Evolutionary conservation across 2,113 vertebrate species (phyloP).

Genomic region (Microtus montanus): DNA sequence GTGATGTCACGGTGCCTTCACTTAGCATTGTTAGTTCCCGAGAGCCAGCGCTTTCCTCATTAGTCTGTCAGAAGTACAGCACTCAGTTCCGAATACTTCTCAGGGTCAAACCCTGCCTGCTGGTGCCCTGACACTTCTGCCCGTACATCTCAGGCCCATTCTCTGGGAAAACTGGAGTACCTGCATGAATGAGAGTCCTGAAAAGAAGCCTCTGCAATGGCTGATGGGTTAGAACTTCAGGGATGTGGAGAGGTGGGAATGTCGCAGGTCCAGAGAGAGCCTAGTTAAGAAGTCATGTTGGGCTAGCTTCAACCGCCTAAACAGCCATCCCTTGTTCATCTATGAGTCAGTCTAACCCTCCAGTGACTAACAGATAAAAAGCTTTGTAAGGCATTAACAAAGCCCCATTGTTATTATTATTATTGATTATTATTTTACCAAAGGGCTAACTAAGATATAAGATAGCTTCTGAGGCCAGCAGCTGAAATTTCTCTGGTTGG

Average conservation of each 20-base stretch:
- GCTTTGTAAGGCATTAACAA: neutral
- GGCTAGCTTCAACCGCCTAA: neutral
- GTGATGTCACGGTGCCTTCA: neutral
- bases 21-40: neutral
- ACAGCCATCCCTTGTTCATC: neutral
- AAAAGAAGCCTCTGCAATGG: neutral
- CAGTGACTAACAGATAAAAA: neutral
- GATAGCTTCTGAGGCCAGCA: neutral
- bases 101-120: neutral
- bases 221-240: neutral
- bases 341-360: neutral
- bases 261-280: neutral
- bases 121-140: neutral
- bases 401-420: neutral
- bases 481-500: neutral
- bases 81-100: neutral
- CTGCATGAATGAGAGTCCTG: neutral
- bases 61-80: neutral
- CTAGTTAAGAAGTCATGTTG: neutral
- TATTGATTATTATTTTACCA: neutral
- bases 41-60: constrained; percentile 10
- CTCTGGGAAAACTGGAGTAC: neutral
- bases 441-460: neutral
- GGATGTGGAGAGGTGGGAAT: neutral
- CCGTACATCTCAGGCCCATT: neutral